Evolutionary conservation across 2,888 invertebrate genomes (phyloP), one percentile per base, ranked within the genome.

Genomic region (Neoitamus cyanurus): DNA sequence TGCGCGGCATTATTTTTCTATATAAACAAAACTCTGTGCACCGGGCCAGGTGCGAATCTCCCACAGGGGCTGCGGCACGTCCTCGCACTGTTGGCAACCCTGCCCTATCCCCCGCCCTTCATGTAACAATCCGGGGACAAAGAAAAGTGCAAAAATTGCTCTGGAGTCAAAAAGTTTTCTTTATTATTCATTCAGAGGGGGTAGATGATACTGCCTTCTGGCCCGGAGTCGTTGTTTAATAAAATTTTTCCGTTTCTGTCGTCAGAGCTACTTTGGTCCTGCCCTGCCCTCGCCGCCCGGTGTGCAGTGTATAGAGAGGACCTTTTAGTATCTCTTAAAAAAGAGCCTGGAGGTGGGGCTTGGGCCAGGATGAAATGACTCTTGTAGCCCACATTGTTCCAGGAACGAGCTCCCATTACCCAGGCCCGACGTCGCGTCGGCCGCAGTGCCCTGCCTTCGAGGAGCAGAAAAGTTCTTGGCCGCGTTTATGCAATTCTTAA

Each of bases 21-120:
- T 20, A 73, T 34, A 31, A 73, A 36, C 73, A 73, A 73, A 36
- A 73, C 13, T 37, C 58, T 73, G 36, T 73, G 37, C 73, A 73
- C 73, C 73, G 36, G 73, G 73, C 73, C 73, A 73, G 73, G 73
- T 73, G 73, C 73, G 73, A 73, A 73, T 36, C 73, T 73, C 36
- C 73, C 73, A 36, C 20, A 73, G 36, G 73, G 73, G 11, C 15
- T 70, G 70, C 31, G 15, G 73, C 36, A 73, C 25, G 70, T 73
- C 11, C 36, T 7, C 20, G 31, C 3, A 20, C 25, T 34, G 15
- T 20, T 73, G 34, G 73, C 36, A 73, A 73, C 20, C 15, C 11
- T 36, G 36, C 31, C 58, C 42, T 42, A 6, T n/a, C 42, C 42
- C 15, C n/a, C n/a, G 25, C 58, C 15, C 9, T 58, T 58, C 20